Conservation (phyloP, 2,888 invertebrate species). For the Brachypterus glaber region DNA sequence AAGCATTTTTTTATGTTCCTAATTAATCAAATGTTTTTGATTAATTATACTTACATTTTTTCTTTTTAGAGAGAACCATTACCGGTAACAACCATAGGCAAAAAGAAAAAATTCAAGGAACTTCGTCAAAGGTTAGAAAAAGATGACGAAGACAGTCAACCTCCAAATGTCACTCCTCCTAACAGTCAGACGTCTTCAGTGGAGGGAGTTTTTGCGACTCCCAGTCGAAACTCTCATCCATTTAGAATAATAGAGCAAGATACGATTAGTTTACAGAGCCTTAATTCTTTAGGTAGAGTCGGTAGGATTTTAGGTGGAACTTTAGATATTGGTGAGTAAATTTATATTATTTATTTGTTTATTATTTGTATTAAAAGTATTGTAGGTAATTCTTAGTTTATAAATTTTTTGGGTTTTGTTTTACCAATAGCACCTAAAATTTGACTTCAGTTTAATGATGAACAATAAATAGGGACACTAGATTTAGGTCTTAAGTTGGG, state of each 20-base stretch:
- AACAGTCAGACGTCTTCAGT: constrained; percentile 70
- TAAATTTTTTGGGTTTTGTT: too few relatives aligned
- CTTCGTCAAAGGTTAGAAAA: constrained; percentile 77
- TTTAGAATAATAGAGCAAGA: constrained; percentile 83
- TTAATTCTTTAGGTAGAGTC: constrained; percentile 77
- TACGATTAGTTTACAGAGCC: constrained; percentile 77
- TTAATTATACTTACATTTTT: too few relatives aligned
- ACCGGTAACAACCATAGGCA: constrained; percentile 30
- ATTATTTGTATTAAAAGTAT: too few relatives aligned
- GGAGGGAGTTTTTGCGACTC: constrained; percentile 62
- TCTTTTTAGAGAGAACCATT: constrained; percentile 16
- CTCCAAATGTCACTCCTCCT: constrained; percentile 49
- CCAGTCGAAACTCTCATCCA: constrained; percentile 60
- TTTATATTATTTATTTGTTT: too few relatives aligned
- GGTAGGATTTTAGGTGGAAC: constrained; percentile 72
- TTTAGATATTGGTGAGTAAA: too few relatives aligned
- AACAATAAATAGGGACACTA: too few relatives aligned
- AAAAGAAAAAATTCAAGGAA: constrained; percentile 72
- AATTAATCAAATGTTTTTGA: too few relatives aligned
- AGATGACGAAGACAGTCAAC: constrained; percentile 67
- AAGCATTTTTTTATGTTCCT: too few relatives aligned
- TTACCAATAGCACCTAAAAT: too few relatives aligned
- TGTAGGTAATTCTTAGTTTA: too few relatives aligned
- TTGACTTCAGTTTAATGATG: too few relatives aligned
- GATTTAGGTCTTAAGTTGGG: too few relatives aligned